These are phyloP conservation scores for Aproaerema taeniolella DNA, from an alignment of 2,888 invertebrate species.

Conservation along the genomic window DNA sequence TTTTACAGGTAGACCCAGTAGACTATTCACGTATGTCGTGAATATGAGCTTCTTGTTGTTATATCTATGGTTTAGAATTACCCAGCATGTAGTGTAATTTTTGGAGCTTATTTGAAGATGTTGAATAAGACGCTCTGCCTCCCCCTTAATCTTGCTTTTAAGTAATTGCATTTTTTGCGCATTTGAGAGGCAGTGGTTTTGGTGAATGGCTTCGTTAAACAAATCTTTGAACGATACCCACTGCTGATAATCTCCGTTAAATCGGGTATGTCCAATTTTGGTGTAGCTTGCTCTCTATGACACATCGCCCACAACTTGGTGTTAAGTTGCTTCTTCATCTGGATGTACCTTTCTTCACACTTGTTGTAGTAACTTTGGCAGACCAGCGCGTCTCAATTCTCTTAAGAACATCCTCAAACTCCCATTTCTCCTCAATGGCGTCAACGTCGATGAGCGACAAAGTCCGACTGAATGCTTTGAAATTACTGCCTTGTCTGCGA, in stretches of 20 bases:
- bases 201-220: slow-evolving; percentile 19
- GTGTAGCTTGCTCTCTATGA: slow-evolving; percentile 13
- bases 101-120: slow-evolving; percentile 17
- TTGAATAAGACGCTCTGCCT: slow-evolving; percentile 19
- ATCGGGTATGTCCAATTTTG: slow-evolving; percentile 15
- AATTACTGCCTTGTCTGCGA: slow-evolving; percentile 3
- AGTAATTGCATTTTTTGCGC: slow-evolving; percentile 23
- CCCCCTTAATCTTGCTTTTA: slow-evolving; percentile 20
- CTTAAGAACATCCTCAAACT: slow-evolving; percentile 15
- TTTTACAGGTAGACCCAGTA: background rate
- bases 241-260: slow-evolving; percentile 18
- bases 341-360: slow-evolving; percentile 5
- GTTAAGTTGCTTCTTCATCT: slow-evolving; percentile 6
- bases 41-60: slow-evolving; percentile 19
- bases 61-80: slow-evolving; percentile 20
- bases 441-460: slow-evolving; percentile 11
- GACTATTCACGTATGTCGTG: background rate
- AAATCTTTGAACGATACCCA: slow-evolving; percentile 20
- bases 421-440: slow-evolving; percentile 13
- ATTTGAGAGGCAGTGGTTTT: slow-evolving; percentile 16
- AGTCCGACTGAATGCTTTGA: slow-evolving; percentile 10
- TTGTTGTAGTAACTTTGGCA: slow-evolving; percentile 3
- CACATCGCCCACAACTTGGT: slow-evolving; percentile 4
- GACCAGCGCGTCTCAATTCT: slow-evolving; percentile 14
- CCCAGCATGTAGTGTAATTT: slow-evolving; percentile 18